Evolutionary conservation across 1,140 invertebrate species (phyloP).

Genomic region (Cydia fagiglandana): DNA sequence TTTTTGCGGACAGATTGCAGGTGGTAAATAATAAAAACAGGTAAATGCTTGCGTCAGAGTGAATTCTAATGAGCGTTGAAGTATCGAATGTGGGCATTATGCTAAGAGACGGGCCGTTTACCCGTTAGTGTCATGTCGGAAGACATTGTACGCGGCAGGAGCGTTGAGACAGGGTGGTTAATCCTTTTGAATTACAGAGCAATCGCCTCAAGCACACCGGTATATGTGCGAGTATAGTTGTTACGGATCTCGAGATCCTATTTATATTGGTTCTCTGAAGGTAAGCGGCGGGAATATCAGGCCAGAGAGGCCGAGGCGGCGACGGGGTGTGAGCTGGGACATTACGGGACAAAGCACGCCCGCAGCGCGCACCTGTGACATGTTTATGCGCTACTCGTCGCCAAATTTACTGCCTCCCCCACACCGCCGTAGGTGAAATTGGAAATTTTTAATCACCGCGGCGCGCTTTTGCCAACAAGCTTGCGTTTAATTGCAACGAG

Average conservation of each 20-base stretch:
- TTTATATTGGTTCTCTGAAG: slow-evolving; percentile 5
- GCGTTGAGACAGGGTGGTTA: not conserved
- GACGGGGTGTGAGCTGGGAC: slow-evolving; percentile 23
- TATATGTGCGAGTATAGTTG: not conserved
- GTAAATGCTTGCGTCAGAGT: slow-evolving; percentile 26
- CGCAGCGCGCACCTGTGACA: slow-evolving; percentile 64
- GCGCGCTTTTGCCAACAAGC: slow-evolving; percentile 55
- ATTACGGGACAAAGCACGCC: slow-evolving; percentile 54
- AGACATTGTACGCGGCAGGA: slow-evolving; percentile 20
- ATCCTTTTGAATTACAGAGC: not conserved
- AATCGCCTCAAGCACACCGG: slow-evolving; percentile 2
- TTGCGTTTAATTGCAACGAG: slow-evolving; percentile 52
- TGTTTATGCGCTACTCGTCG: slow-evolving; percentile 64
- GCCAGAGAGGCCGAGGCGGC: not conserved
- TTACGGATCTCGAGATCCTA: not conserved
- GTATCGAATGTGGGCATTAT: slow-evolving; percentile 9
- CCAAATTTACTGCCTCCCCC: slow-evolving; percentile 64
- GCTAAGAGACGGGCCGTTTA: slow-evolving; percentile 18
- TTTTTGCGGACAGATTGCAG: slow-evolving; percentile 64
- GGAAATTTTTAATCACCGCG: slow-evolving; percentile 65
- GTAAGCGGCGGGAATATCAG: slow-evolving; percentile 33
- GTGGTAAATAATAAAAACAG: slow-evolving; percentile 57
- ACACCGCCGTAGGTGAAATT: slow-evolving; percentile 60
- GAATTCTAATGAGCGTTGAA: slow-evolving; percentile 23
- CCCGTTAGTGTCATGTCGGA: slow-evolving; percentile 23